Base-by-base conservation (phyloP, 2,797 vertebrate species). In the Hydrocynus forskahlii region DNA sequence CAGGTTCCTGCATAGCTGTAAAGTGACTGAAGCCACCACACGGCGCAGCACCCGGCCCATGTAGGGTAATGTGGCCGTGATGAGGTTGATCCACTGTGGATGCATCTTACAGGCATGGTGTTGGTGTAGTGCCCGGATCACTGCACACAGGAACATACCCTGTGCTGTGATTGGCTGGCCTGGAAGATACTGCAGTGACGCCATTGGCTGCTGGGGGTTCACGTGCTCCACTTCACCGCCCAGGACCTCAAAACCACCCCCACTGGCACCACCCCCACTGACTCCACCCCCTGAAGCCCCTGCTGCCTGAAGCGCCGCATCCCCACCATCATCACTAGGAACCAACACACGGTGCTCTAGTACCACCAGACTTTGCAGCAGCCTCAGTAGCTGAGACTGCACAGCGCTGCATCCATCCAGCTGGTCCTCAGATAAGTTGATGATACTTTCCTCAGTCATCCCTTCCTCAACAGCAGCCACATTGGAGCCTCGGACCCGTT, bases 61-160 rank as follows among this genome's bases (percentile, higher is more conserved):
- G 87, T 99, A 99, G 25, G 98, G 98, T 89, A 99, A 94, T 7
- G 97, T 96, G 88, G 97, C 95, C 12, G 97, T 99, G 89, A 99
- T 97, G 81, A 99, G 95, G 81, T 94, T 94, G 13, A 99, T 98
- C 98, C 98, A 99, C 87, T 99, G 97, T 1, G 97, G 97, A 72
- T 99, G 97, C 96, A 99, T 99, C 91, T 98, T 99, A 88, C 98
- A 99, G 0, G 96, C 93, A 81, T 98, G 97, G 91, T 97, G 96
- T 88, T 99, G 98, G 91, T 99, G 97, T 79, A 99, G 91, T 5
- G 98, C 98, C 86, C 97, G 91, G 81, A 99, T 99, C 77, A 99
- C 97, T 0, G 98, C 97, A 1, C 98, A 99, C 68, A 99, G 95
- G 89, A 99, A 99, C 98, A 99, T 98, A 83, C 97, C 98, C 91